Evolutionary conservation across 1,140 invertebrate species (phyloP).

Genomic region (Eueides isabella): DNA sequence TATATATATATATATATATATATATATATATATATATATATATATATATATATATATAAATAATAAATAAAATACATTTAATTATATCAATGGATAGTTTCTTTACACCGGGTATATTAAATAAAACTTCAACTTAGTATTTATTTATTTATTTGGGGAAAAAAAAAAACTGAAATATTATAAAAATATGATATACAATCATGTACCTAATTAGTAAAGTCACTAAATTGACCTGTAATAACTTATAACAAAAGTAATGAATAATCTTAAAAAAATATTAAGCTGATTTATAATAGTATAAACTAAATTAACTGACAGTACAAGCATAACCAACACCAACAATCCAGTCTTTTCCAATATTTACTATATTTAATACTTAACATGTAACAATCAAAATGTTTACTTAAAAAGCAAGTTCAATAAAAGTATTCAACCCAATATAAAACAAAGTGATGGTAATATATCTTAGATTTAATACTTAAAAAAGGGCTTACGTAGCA

Average conservation of each 20-base stretch:
- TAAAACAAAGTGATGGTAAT: neutral
- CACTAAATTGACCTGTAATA: neutral
- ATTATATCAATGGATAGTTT: too few species aligned
- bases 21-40: too few species aligned
- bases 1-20: too few species aligned
- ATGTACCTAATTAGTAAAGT: neutral
- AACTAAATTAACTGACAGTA: conserved; percentile 10
- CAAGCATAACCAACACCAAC: conserved; percentile 20
- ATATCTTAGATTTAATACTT: too few species aligned
- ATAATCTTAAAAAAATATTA: conserved; percentile 12
- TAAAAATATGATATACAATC: neutral
- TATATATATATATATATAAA: too few species aligned
- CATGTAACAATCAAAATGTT: conserved; percentile 23
- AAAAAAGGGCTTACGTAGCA: too few species aligned
- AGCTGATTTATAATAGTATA: too few species aligned
- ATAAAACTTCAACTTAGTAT: neutral
- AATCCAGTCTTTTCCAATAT: conserved; percentile 39
- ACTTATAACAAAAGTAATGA: neutral
- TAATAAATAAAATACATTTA: too few species aligned
- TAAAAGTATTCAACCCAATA: neutral
- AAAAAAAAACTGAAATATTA: neutral
- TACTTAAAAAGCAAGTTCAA: conserved; percentile 21
- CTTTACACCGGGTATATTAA: neutral
- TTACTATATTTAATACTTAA: conserved; percentile 30
- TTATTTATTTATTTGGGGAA: neutral